phyloP scores from a whole-genome alignment of 1,140 invertebrate species.

The Trigoniulus corallinus region DNA sequence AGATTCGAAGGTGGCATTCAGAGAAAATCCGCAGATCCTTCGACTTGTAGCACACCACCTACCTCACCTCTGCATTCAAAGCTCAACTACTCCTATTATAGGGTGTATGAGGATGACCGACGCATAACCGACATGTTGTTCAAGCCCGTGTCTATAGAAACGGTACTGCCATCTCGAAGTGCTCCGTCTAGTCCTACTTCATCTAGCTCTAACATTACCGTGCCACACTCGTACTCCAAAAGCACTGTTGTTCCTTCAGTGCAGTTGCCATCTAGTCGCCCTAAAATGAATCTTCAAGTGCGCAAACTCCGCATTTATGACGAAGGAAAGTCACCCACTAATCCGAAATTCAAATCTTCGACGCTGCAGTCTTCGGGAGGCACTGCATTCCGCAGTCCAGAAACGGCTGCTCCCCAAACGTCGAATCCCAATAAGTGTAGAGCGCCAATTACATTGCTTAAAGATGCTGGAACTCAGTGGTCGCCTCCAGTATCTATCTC shows the following conservation, averaged over 20 bases:
- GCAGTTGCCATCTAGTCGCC: not conserved
- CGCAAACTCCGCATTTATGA: not conserved
- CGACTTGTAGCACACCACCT: too few species aligned
- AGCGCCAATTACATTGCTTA: not conserved
- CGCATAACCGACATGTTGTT: not conserved
- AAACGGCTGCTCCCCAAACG: not conserved
- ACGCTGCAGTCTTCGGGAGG: not conserved
- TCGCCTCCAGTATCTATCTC: not conserved
- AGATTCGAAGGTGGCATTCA: too few species aligned
- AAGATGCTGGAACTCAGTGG: too few species aligned
- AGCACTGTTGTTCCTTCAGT: not conserved
- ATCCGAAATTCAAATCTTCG: not conserved
- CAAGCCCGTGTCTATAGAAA: not conserved
- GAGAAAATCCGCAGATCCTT: too few species aligned
- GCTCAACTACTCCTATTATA: slow-evolving; percentile 7
- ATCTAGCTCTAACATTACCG: not conserved
- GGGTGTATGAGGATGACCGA: slow-evolving; percentile 9
- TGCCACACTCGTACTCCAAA: not conserved
- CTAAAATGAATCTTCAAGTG: too few species aligned
- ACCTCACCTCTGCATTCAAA: not conserved
- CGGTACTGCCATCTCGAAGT: too few species aligned
- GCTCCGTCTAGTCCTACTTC: too few species aligned
- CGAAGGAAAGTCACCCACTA: not conserved
- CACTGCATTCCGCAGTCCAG: too few species aligned
- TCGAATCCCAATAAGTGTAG: not conserved